Base-by-base conservation (phyloP, 1,140 invertebrate genomes). In the Theocolax elegans region DNA sequence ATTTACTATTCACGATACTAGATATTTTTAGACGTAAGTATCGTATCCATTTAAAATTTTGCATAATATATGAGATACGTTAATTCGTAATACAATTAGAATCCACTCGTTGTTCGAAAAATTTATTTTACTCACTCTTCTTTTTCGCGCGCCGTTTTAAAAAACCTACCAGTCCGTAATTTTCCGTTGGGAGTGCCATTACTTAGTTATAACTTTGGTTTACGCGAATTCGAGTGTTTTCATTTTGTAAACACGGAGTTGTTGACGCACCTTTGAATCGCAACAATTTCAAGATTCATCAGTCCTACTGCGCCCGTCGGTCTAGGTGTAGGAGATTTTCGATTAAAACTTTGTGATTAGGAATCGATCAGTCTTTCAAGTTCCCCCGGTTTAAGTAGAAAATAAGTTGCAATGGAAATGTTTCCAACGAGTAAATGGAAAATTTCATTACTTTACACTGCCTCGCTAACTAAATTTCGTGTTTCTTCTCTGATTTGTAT, bases 291-390 rank as follows among this genome's bases (percentile, higher is more conserved):
- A 54, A 62, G 35, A 53, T 69, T 62, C 25, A 62, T 63, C 48
- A 35, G 40, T 46, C 38, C 13, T 67, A 58, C 27, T 48, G 40
- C 23, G 17, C 25, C 19, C n/a, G n/a, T n/a, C n/a, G n/a, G n/a
- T 35, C 31, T 4, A 35, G 31, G 10, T 35, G 31, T 10, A 4
- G 19, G 7, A 51, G 35, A 31, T 53, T 62, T 63, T 70, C 67
- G 46, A 70, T 70, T 70, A 70, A 68, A 70, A 70, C 67, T 70
- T 63, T 44, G 12, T 56, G 67, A 63, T 70, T 54, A 63, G 64
- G 44, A 70, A 70, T 70, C 25, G 23, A 63, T 54, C 38, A 51
- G 59, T 42, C 38, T 23, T 51, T 44, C n/a, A 44, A 56, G 12
- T 51, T 27, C 19, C 31, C 31, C 59, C 38, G 53, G 9, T 31